These are phyloP conservation scores for Indicator indicator DNA, from an alignment of 2,113 vertebrate genomes.

Conservation along the genomic window DNA sequence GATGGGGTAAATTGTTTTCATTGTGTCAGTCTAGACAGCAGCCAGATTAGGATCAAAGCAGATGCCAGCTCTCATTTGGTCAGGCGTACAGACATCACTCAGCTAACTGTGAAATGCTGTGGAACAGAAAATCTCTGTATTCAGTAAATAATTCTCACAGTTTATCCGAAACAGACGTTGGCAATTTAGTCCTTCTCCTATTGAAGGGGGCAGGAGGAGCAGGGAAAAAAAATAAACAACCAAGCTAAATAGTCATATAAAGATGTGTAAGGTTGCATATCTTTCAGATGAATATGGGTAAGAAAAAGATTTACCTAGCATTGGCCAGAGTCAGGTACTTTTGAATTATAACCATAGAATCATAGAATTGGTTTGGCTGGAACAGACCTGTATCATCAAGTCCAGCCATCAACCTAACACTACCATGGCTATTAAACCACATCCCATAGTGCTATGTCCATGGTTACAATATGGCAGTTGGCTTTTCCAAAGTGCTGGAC, in stretches of 20 bases:
- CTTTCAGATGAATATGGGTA: fast-evolving
- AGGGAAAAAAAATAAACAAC: not conserved
- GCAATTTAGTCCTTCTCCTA: not conserved
- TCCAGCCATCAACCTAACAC: too few relatives aligned
- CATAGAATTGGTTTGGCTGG: too few relatives aligned
- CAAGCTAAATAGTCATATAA: not conserved
- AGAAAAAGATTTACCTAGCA: fast-evolving
- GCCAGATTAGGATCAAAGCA: constrained; percentile 51
- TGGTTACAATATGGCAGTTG: not conserved
- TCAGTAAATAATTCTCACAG: not conserved
- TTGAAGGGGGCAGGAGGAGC: fast-evolving
- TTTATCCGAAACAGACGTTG: not conserved
- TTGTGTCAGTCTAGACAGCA: constrained; percentile 64
- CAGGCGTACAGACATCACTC: not conserved
- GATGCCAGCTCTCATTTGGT: constrained; percentile 1
- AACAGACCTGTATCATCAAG: too few relatives aligned
- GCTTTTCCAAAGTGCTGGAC: not conserved
- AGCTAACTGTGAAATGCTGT: not conserved
- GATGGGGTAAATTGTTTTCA: constrained; percentile 38
- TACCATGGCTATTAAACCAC: too few relatives aligned
- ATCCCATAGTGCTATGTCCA: too few relatives aligned
- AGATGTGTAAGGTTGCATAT: not conserved
- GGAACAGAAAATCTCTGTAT: not conserved
- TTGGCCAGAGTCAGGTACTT: not conserved
- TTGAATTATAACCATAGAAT: not conserved